Base-by-base conservation (phyloP, 2,113 vertebrate species). In the Brachypteracias leptosomus region DNA sequence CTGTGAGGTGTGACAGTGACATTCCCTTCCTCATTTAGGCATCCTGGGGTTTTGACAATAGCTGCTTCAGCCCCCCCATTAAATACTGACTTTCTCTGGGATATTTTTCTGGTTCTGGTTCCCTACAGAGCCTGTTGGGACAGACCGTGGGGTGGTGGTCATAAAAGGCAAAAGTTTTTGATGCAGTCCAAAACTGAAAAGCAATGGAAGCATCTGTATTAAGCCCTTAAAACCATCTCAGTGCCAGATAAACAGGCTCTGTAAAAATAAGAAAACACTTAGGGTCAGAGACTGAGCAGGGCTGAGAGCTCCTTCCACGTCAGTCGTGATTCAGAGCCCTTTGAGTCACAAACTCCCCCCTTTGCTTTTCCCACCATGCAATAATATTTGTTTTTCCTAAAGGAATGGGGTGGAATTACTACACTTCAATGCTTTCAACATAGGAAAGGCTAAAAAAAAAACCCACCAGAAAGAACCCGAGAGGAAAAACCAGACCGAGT, bases 21-120 rank as follows among this genome's bases (percentile, higher is more conserved):
- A 73, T 85, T 90, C 85, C 57, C 93, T 94, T 66, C 81, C 95
- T 72, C 93, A 11, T 91, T 94, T 95, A 93, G 93, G 71, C 90
- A 77, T 67, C 55, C 67, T 16, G 59, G 19, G 85, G 22, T 81
- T 76, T 54, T 76, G 67, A 63, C 85, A 93, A 49, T 25, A 54
- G 74, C 28, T 75, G 77, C 42, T 52, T 75, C 40, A 12, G 75
- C 26, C 46, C 26, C 31, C 52, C 22, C 35, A 1, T 22, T n/a
- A 71, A 77, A 44, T 13, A 9, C 14, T 3, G 49, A 54, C 25
- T 46, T 77, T 40, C 70, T 54, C 4, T 0, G 66, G 74, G 71
- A 9, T 2, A 5, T 25, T 94, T 82, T 35, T 46, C 59, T 49
- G 0, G 10, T 49, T 55, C 59, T n/a, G 88, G 74, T 15, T 66